Conservation (phyloP, 2,888 invertebrate genomes). For the Drosophila peninsularis region DNA sequence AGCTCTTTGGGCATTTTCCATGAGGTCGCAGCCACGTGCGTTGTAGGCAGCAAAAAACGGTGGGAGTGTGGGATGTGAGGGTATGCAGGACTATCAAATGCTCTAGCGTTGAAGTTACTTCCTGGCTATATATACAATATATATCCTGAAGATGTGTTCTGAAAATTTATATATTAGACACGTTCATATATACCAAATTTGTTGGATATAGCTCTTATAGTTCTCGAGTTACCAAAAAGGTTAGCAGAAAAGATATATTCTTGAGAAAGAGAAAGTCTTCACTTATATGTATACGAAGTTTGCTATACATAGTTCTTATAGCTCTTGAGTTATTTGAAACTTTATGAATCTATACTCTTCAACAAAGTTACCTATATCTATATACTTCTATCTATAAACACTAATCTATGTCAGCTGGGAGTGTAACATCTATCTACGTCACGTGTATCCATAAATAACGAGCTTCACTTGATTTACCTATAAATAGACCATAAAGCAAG, state of each 20-base stretch:
- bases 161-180: neutral
- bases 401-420: neutral
- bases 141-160: neutral
- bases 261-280: neutral
- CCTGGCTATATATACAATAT: neutral
- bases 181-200: neutral
- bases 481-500: neutral
- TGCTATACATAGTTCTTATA: neutral
- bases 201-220: neutral
- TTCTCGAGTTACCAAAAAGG: neutral
- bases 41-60: constrained; percentile 15
- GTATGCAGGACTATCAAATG: neutral
- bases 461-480: neutral
- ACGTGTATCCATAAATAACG: neutral
- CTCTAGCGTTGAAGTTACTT: neutral
- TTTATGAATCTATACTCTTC: neutral
- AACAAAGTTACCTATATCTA: neutral
- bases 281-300: neutral
- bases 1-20: constrained; percentile 71
- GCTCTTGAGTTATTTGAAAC: neutral
- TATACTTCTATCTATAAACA: neutral
- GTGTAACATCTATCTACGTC: too few species aligned
- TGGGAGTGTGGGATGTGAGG: neutral
- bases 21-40: constrained; percentile 54
- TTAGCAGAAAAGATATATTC: neutral